phyloP scores from a whole-genome alignment of 30 jellyfish, hydroid and myxozoan genomes.

The Hydra vulgaris region DNA sequence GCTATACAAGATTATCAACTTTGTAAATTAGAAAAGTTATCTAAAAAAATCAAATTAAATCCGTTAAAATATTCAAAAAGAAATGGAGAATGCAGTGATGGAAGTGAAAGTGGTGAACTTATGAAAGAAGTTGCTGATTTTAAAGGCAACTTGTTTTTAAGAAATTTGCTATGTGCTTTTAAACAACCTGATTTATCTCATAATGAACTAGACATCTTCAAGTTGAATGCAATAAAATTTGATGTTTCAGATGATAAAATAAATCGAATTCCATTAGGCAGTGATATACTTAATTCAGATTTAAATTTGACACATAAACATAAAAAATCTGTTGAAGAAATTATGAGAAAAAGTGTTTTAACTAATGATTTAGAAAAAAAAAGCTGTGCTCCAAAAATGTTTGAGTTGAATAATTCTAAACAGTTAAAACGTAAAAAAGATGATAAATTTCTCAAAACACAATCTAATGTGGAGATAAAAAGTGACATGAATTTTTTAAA shows the following conservation, averaged over 20 bases:
- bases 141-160: neutral
- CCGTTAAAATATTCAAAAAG: neutral
- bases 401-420: conserved; percentile 18
- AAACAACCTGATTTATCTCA: neutral
- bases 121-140: neutral
- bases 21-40: no score
- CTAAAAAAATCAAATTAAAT: neutral
- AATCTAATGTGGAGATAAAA: conserved; percentile 70
- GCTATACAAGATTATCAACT: no score
- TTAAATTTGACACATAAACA: neutral
- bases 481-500: conserved; percentile 70
- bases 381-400: conserved; percentile 38
- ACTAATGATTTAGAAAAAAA: conserved; percentile 56
- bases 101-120: neutral
- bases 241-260: neutral
- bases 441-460: conserved; percentile 70
- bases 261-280: neutral
- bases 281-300: neutral
- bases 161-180: neutral
- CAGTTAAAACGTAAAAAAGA: conserved; percentile 31
- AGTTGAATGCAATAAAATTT: neutral
- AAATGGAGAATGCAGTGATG: no score
- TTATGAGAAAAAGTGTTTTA: conserved; percentile 52
- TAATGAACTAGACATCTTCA: neutral
- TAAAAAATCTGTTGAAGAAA: conserved; percentile 15